Conservation (phyloP, 2,888 invertebrate species). For the Polylopha cassiicola region DNA sequence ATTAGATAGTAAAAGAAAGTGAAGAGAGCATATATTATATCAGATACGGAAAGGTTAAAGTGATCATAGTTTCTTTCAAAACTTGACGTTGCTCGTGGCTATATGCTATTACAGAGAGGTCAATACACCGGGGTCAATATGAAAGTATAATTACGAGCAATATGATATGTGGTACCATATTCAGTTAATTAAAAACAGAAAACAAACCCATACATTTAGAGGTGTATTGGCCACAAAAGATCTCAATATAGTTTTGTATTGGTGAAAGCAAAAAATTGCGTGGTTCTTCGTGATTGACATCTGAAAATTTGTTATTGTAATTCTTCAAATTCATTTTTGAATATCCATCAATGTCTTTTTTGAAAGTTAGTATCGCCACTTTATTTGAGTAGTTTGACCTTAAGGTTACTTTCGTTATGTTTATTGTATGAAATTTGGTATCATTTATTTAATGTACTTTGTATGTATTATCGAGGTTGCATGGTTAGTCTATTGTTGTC, state of each 20-base stretch:
- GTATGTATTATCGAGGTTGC: background rate
- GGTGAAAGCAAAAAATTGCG: too few relatives aligned
- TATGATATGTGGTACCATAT: background rate
- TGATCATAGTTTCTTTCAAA: conserved; percentile 10
- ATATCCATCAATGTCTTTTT: conserved; percentile 6
- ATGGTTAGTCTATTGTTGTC: too few relatives aligned
- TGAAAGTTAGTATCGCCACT: conserved; percentile 5
- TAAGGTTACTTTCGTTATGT: conserved; percentile 12
- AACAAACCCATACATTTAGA: too few relatives aligned
- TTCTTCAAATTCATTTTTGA: conserved; percentile 10
- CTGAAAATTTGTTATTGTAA: conserved; percentile 15
- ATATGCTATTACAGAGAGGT: conserved; percentile 9
- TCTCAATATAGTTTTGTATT: too few relatives aligned
- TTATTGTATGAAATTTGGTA: conserved; percentile 1
- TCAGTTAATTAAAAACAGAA: background rate
- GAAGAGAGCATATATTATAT: conserved; percentile 5
- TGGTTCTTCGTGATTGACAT: conserved; percentile 7
- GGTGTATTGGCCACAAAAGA: too few relatives aligned
- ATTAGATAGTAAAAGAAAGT: conserved; percentile 7
- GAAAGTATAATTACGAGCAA: conserved; percentile 9
- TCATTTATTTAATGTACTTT: background rate
- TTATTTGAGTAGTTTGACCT: conserved; percentile 5
- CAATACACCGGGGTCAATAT: conserved; percentile 13
- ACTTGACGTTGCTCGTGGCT: conserved; percentile 14
- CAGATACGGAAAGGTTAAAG: conserved; percentile 14